phyloP scores from a whole-genome alignment of 2,888 invertebrate species.

The Pseudeuparius sepicola region DNA sequence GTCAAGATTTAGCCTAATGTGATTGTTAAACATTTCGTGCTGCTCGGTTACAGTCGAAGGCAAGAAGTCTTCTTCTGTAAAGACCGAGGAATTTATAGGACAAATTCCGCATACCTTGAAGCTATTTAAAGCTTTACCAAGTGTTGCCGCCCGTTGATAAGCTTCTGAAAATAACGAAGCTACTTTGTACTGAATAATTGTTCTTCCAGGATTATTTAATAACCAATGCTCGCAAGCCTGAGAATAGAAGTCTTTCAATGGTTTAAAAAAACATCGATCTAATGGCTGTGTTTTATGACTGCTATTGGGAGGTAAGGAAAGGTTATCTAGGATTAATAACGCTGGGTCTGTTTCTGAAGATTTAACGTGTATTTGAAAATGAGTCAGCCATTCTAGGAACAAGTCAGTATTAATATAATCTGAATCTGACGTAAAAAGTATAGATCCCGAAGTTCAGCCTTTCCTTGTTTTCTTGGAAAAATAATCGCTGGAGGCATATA shows the following conservation, averaged over 20 bases:
- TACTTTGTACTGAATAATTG: conserved; percentile 6
- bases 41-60: conserved; percentile 5
- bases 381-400: too few relatives aligned
- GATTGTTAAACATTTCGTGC: conserved; percentile 2
- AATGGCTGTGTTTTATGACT: conserved; percentile 1
- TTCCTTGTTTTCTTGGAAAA: conserved; percentile 21
- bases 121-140: conserved; percentile 5
- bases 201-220: conserved; percentile 4
- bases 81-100: conserved; percentile 1
- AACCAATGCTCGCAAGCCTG: conserved; percentile 6
- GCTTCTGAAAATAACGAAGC: conserved; percentile 7
- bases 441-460: too few relatives aligned
- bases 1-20: too few relatives aligned
- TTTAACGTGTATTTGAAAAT: too few relatives aligned
- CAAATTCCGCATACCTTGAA: conserved; percentile 8
- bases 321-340: too few relatives aligned
- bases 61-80: conserved; percentile 10
- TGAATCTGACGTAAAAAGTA: too few relatives aligned
- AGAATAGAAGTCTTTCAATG: conserved; percentile 4
- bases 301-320: too few relatives aligned
- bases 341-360: too few relatives aligned
- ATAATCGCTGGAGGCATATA: conserved; percentile 5
- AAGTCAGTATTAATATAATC: too few relatives aligned
- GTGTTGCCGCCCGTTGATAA: conserved; percentile 1
- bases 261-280: conserved; percentile 8